Evolutionary conservation across 1,140 invertebrate genomes (phyloP).

Genomic region (Dolichoris vasculosae): DNA sequence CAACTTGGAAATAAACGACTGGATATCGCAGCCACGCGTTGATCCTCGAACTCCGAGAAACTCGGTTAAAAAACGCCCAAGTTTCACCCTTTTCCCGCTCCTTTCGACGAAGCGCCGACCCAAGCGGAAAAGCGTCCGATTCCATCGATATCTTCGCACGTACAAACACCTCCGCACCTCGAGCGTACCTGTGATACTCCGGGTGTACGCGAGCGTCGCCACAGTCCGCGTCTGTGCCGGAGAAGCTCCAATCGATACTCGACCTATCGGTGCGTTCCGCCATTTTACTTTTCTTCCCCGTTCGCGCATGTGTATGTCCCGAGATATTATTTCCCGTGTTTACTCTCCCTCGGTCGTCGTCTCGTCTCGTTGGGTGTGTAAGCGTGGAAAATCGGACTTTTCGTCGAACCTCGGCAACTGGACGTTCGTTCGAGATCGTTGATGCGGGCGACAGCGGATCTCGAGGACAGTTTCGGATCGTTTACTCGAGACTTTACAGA

Average conservation of each 20-base stretch:
- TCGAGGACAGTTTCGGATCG: background rate
- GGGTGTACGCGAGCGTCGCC: conserved; percentile 37
- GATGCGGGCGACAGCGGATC: background rate
- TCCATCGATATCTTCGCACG: background rate
- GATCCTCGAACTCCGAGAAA: too few relatives aligned
- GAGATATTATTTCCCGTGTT: conserved; percentile 61
- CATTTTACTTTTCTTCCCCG: conserved; percentile 62
- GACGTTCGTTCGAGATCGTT: background rate
- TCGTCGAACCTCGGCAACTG: background rate
- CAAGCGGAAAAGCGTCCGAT: background rate
- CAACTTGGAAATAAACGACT: too few relatives aligned
- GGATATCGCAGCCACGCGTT: too few relatives aligned
- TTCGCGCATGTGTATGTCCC: background rate
- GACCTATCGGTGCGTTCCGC: conserved; percentile 63
- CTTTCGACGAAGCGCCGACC: too few relatives aligned
- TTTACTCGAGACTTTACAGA: background rate
- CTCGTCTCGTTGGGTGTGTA: background rate
- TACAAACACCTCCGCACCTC: background rate
- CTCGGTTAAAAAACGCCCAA: too few relatives aligned
- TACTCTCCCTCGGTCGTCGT: background rate
- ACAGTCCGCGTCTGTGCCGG: conserved; percentile 8
- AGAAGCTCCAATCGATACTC: conserved; percentile 66
- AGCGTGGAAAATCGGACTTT: conserved; percentile 15
- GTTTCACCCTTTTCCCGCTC: too few relatives aligned
- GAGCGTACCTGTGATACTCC: conserved; percentile 40